Evolutionary conservation across 2,888 invertebrate species (phyloP), one percentile per base, ranked within the genome.

Genomic region (Heliconius ismenius): DNA sequence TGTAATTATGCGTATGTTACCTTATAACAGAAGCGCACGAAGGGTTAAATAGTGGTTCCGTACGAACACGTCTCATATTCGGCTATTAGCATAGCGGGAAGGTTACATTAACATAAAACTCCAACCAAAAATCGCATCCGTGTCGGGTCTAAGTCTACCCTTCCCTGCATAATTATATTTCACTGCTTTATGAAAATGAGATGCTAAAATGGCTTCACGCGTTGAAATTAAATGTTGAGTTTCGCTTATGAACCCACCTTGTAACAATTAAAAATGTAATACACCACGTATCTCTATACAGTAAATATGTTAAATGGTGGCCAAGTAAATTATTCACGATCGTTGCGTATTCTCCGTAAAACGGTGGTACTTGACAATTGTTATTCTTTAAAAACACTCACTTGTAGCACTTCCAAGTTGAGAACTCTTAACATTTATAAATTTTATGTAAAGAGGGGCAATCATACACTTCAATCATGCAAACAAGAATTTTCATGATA

Each of bases 21-120:
- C 76, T 79, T 77, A 77, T 78, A 81, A 79, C 80, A 82, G 79
- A 81, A 80, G 79, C 79, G 79, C 79, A 78, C 80, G 80, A 80
- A 83, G 83, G 87, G 88, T 88, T 87, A 87, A 89, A 89, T 88
- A 88, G 86, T 87, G 84, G 84, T 88, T 87, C 84, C 84, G 81
- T 86, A 86, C 85, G 86, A 86, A 88, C 87, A 86, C 86, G 79
- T 83, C 85, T 86, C 87, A 85, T 86, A 87, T 87, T 87, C 86
- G 79, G 80, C 84, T 84, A 91, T 92, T 91, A 90, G 85, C 90
- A 92, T 92, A 91, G 84, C 87, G 85, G 81, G 81, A 82, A 86
- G 84, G 83, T 81, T 82, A 82, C 82, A 91, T 92, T 91, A 89
- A 87, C 91, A 91, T 92, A 91, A 90, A 91, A 89, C 86, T 86